Conservation (phyloP, 1,140 invertebrate species). For the Pseudomyrmex pallidus region DNA sequence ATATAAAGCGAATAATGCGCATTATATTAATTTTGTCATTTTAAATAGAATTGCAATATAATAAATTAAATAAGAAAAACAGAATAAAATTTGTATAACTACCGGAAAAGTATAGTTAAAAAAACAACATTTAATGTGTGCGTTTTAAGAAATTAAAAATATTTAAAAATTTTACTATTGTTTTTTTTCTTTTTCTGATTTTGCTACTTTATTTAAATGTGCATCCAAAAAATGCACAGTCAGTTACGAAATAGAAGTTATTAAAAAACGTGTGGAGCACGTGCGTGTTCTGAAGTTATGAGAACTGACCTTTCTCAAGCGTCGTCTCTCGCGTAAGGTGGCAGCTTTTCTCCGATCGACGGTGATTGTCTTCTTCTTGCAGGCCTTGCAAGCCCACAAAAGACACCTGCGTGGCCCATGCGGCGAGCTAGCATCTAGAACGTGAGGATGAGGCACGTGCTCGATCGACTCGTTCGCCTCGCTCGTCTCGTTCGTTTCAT, state of each 20-base stretch:
- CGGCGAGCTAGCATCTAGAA: constrained; percentile 74
- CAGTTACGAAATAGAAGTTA: too few species aligned
- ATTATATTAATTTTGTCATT: not conserved
- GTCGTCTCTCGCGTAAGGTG: constrained; percentile 95
- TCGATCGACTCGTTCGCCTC: constrained; percentile 77
- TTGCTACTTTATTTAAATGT: too few species aligned
- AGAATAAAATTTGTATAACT: too few species aligned
- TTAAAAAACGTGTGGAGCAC: not conserved
- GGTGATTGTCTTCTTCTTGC: constrained; percentile 97
- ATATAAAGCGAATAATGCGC: not conserved
- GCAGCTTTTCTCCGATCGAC: constrained; percentile 98
- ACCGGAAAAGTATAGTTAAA: too few species aligned
- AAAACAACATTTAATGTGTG: too few species aligned
- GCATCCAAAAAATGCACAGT: too few species aligned
- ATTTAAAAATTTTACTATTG: too few species aligned
- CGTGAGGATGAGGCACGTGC: constrained; percentile 82
- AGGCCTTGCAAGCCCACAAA: constrained; percentile 98
- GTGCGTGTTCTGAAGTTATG: not conserved
- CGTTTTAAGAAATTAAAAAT: too few species aligned
- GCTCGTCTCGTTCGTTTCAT: constrained; percentile 68
- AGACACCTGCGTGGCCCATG: constrained; percentile 91
- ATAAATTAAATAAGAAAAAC: too few species aligned
- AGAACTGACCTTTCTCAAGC: constrained; percentile 93
- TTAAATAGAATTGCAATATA: not conserved
- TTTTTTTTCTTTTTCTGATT: too few species aligned